Evolutionary conservation across 2,797 vertebrate species (phyloP), one percentile per base, ranked within the genome.

Genomic region (Philypnodon macrostomus): DNA sequence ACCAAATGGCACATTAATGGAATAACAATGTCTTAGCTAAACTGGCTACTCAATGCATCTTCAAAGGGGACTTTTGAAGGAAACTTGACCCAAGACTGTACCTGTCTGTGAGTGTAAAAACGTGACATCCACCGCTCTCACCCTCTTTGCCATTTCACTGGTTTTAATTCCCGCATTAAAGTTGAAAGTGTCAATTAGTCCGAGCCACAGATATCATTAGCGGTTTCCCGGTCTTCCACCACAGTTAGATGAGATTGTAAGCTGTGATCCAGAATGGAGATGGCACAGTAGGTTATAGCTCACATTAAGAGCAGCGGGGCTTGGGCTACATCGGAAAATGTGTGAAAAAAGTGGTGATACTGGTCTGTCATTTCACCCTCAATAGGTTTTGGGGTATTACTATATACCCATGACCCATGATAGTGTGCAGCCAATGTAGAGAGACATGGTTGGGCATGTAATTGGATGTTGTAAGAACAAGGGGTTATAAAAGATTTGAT

Each of bases 161-260:
- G 63, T 73, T 83, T 78, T 64, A 70, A 78, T 74, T 74, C 70
- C 50, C 47, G 44, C 24, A 44, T 75, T 70, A 58, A 59, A 72
- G 63, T 76, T 66, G 23, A 78, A 67, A 73, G 63, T 70, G 70
- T 73, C 70, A 74, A 72, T 83, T 76, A 80, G 53, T 34, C 60
- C 40, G 53, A n/a, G 70, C 59, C 47, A 33, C 61, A 67, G 66
- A 75, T 67, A 67, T 73, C 75, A 77, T 80, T 68, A 70, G 68
- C 45, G 56, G 58, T 63, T 67, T 37, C 57, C 35, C 46, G 58
- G 60, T 54, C 63, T 73, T 67, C 63, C 70, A 48, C 54, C 49
- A 55, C 55, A 59, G 67, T 49, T 53, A 15, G 34, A 58, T 31
- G 30, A 55, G 65, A 30, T 47, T 58, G 51, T 72, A 63, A 72